Base-by-base conservation (phyloP, 2,888 invertebrate genomes). In the Lepidochrysops patricia region DNA sequence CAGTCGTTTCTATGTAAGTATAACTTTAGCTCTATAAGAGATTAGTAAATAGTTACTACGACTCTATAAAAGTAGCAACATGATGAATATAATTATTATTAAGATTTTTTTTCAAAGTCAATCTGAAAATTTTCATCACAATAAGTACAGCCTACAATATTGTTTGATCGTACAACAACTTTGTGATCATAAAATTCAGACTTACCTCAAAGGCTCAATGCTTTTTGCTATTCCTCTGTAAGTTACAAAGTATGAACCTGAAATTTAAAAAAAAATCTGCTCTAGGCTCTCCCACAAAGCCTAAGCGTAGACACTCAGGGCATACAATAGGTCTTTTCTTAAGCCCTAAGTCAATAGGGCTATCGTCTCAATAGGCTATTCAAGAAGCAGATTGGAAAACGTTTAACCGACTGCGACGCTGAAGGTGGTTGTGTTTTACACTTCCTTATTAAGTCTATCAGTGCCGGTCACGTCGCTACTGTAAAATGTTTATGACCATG, bases 331-430 rank as follows among this genome's bases (percentile, higher is more conserved):
- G 54, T 54, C 54, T 54, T 32, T 32, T 54, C 54, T 54, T 54
- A 32, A 54, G 54, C 54, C 54, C 54, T 54, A 54, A 54, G 54
- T 32, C 54, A 54, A 54, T 54, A 52, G 54, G 54, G 19, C 54
- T 29, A 54, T 54, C 29, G 54, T 54, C 54, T 54, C 54, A 29
- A 54, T 54, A 54, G 54, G 29, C 54, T 32, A 29, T 54, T 54
- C 54, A 29, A 52, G 54, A 19, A 29, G 54, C 54, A 54, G 54
- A 54, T 54, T 29, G 54, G 54, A 29, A 54, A 32, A 54, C 32
- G 54, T 54, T 54, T 54, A 15, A 9, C 54, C 54, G 19, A 54
- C 54, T 54, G 29, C 54, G 54, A 12, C 6, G 1, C n/a, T 4
- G 6, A 52, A 27, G 15, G 27, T 52, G 27, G 27, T 52, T 27